These are phyloP conservation scores for Amphimedon queenslandica DNA, from an alignment of 37 sponge, comb jelly and placozoan genomes.

Conservation along the genomic window DNA sequence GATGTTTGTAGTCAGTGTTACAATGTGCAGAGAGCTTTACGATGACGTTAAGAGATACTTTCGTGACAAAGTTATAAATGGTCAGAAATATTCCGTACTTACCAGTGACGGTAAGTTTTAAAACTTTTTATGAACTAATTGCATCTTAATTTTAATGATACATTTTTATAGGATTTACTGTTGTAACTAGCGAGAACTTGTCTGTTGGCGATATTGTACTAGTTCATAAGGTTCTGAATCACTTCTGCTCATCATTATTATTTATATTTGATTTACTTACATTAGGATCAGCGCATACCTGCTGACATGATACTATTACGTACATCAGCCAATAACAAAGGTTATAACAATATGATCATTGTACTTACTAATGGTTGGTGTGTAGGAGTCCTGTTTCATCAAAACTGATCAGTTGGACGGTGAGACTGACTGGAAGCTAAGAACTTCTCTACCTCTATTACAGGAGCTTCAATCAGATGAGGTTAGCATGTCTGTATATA, in stretches of 20 bases:
- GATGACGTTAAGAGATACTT: constrained; percentile 84
- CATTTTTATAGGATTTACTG: not conserved
- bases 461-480: too few species aligned
- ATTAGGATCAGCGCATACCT: constrained; percentile 84
- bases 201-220: not conserved
- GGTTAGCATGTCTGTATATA: too few species aligned
- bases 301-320: constrained; percentile 85
- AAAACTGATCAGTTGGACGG: constrained; percentile 96
- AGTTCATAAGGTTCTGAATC: not conserved
- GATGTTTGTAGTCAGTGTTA: constrained; percentile 82
- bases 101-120: constrained; percentile 57
- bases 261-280: constrained; percentile 5
- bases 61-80: constrained; percentile 82
- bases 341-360: too few species aligned
- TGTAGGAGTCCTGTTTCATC: constrained; percentile 87
- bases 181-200: not conserved
- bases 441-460: too few species aligned
- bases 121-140: not conserved
- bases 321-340: constrained; percentile 84
- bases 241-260: not conserved
- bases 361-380: too few species aligned
- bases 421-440: constrained; percentile 96
- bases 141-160: too few species aligned
- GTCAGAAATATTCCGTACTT: constrained; percentile 66
- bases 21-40: constrained; percentile 79